Base-by-base conservation (phyloP, 2,797 vertebrate species). In the Pseudotriccus pelzelni region DNA sequence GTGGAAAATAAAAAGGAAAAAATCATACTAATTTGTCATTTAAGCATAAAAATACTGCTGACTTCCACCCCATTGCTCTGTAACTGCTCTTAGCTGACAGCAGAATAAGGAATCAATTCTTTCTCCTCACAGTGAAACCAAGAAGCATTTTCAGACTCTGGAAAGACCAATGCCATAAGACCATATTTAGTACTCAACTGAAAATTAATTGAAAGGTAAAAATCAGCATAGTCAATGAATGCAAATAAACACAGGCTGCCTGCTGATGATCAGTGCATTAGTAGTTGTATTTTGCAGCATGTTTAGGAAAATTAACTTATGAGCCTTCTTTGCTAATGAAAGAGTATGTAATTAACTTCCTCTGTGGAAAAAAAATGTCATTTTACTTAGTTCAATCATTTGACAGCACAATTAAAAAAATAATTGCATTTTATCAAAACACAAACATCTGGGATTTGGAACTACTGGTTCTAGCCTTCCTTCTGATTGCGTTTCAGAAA, bases 401-500 rank as follows among this genome's bases (percentile, higher is more conserved):
- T 69, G 49, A 93, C 50, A 63, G 18, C 22, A 83, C 21, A 84
- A 47, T 75, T 37, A 84, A 46, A 69, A 69, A 14, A 73, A 36
- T 3, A 74, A 78, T 32, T 69, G 25, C 19, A 70, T 68, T 80
- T 89, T 83, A 93, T 32, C 21, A 85, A 87, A 91, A 89, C 32
- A 80, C 22, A 88, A 92, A 93, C 32, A 94, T 87, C 17, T 52
- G 32, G 56, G 22, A 90, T 53, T 82, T 81, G 55, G 62, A 90
- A 62, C 53, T 79, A 86, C 21, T 76, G 47, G 18, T 67, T 94
- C 47, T 87, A 86, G 76, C 41, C 53, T 89, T 96, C 20, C 52
- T 60, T 87, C 88, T 94, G 47, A 60, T 23, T 67, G 44, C 37
- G 81, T 67, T 97, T 97, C 87, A 89, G 88, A 95, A 52, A 87